A percentile compares a stretch with the other conserved stretches of the same genome.
phyloP scores from a whole-genome alignment of 1,140 invertebrate genomes.

The Drosophila arawakana region DNA sequence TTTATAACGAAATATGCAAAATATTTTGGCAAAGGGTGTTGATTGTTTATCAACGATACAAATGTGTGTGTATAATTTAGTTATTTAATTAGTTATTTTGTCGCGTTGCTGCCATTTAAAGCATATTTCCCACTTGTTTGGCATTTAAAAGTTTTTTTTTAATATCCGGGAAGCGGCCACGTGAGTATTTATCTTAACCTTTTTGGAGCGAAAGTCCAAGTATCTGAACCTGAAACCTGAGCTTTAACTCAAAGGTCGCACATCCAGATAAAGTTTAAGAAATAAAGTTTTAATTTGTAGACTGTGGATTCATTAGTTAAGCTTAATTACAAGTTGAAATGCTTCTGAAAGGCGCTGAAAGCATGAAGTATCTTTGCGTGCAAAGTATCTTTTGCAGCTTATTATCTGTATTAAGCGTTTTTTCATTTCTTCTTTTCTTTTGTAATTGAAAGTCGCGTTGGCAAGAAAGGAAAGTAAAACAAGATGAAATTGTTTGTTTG shows the following conservation, averaged over 20 bases:
- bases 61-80: slow-evolving; percentile 10
- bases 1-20: slow-evolving; percentile 19
- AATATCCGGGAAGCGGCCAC: slow-evolving; percentile 21
- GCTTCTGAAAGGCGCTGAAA: slow-evolving; percentile 19
- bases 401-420: slow-evolving; percentile 5
- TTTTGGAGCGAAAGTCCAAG: slow-evolving; percentile 37
- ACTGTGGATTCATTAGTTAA: slow-evolving; percentile 42
- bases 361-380: not conserved
- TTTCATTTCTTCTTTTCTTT: slow-evolving; percentile 15
- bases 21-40: slow-evolving; percentile 5
- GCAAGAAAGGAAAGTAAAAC: slow-evolving; percentile 75
- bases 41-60: slow-evolving; percentile 5
- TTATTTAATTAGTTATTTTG: not conserved
- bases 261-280: slow-evolving; percentile 11
- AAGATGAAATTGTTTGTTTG: slow-evolving; percentile 62
- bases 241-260: slow-evolving; percentile 43
- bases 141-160: slow-evolving; percentile 16
- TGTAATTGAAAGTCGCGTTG: slow-evolving; percentile 71
- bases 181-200: slow-evolving; percentile 33
- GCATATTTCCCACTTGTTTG: slow-evolving; percentile 2
- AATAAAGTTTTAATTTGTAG: slow-evolving; percentile 44
- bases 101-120: not conserved
- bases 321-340: slow-evolving; percentile 34
- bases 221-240: slow-evolving; percentile 18
- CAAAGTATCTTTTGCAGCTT: slow-evolving; percentile 2